Percentiles rank a stretch among this genome's conserved stretches.
phyloP scores from a whole-genome alignment of 2,113 vertebrate genomes.

The Lates calcarifer region DNA sequence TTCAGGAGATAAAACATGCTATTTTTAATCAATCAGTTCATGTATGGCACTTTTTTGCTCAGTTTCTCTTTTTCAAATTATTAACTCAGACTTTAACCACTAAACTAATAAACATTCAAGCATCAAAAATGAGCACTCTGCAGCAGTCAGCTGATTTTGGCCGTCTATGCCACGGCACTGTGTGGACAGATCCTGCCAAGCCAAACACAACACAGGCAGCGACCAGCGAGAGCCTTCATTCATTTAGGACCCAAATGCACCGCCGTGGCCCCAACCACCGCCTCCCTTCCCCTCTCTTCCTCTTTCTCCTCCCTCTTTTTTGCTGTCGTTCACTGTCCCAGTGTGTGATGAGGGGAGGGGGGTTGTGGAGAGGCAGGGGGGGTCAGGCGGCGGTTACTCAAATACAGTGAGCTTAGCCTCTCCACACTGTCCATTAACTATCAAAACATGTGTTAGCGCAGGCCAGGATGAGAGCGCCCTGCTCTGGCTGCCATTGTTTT shows the following conservation, averaged over 20 bases:
- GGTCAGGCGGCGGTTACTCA: conserved; percentile 85
- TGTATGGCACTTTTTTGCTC: neutral
- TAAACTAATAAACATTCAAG: conserved; percentile 15
- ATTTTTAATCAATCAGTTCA: neutral
- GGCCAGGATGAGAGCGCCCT: conserved; percentile 68
- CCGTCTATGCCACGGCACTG: conserved; percentile 40
- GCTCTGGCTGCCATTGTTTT: conserved; percentile 74
- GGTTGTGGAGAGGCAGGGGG: conserved; percentile 46
- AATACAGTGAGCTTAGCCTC: conserved; percentile 82
- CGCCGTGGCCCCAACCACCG: neutral
- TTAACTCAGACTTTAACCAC: conserved; percentile 26
- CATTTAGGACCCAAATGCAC: conserved; percentile 39
- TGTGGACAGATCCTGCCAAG: conserved; percentile 66
- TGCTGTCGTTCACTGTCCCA: conserved; percentile 49
- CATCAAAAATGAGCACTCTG: conserved; percentile 19
- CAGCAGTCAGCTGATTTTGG: conserved; percentile 68
- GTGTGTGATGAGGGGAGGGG: conserved; percentile 46
- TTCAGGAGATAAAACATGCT: neutral
- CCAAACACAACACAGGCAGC: conserved; percentile 67
- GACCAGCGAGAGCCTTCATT: conserved; percentile 47
- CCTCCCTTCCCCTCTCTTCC: conserved; percentile 24
- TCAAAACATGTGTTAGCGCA: conserved; percentile 80
- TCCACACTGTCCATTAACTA: conserved; percentile 84
- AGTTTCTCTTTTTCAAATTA: neutral
- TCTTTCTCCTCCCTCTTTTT: conserved; percentile 40